Evolutionary conservation across 2,888 invertebrate species (phyloP), one percentile per base, ranked within the genome.

Genomic region (Panorpa germanica): DNA sequence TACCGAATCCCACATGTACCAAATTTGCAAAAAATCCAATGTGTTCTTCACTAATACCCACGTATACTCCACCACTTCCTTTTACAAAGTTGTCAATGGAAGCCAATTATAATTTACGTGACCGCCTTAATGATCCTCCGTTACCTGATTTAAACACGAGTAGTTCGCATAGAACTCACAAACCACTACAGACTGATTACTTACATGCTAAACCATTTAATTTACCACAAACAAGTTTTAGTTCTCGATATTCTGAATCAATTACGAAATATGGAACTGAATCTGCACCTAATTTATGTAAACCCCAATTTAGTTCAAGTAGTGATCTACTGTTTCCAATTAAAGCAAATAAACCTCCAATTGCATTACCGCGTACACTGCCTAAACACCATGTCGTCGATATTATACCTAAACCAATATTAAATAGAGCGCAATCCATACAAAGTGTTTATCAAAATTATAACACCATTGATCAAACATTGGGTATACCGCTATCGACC

Each of bases 391-490:
- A 18, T 23, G 33, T 36, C 4, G 10, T 36, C 11, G 36, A 36
- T 21, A 24, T 36, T n/a, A 19, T 36, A 7, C 36, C 36, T 3
- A 34, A 36, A 29, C 35, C 35, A 16, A 25, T 13, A 25, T 11
- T 11, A 5, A 25, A 25, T n/a, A 15, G 13, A 11, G 6, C 14
- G 32, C 28, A 7, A 28, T 32, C n/a, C n/a, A n/a, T n/a, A n/a
- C n/a, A n/a, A n/a, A n/a, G n/a, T n/a, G n/a, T n/a, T n/a, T n/a
- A n/a, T n/a, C n/a, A n/a, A n/a, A n/a, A n/a, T n/a, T n/a, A n/a
- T n/a, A n/a, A n/a, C n/a, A n/a, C n/a, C 15, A 48, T 50, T 3
- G 51, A 51, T 39, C 50, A 52, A 35, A 50, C 49, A 4, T 38
- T 50, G 24, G 52, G 52, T 18, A 43, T 45, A 27, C 45, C 45